Conservation (phyloP, 1,140 invertebrate genomes). For the Drosophila littoralis region DNA sequence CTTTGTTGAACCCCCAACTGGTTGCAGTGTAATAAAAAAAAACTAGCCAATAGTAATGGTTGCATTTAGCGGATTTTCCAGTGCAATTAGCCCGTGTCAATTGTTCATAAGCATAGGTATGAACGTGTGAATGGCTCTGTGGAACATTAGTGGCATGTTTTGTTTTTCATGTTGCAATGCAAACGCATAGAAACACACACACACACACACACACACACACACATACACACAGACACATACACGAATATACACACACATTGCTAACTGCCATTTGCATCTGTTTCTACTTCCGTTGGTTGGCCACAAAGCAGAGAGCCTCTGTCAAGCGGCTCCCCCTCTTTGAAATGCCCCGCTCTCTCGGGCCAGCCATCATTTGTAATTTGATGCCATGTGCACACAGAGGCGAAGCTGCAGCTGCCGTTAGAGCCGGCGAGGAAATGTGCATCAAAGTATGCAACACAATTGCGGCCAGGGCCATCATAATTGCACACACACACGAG, state of each 20-base stretch:
- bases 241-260: constrained; percentile 4
- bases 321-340: constrained; percentile 10
- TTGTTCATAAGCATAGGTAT: constrained; percentile 45
- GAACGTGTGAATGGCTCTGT: constrained; percentile 24
- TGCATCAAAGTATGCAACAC: constrained; percentile 78
- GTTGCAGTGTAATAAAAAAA: constrained; percentile 37
- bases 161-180: constrained; percentile 31
- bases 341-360: constrained; percentile 1
- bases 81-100: constrained; percentile 75
- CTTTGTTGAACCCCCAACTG: constrained; percentile 2
- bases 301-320: constrained; percentile 55
- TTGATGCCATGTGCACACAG: constrained; percentile 53
- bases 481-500: constrained; percentile 52
- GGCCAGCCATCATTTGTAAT: constrained; percentile 73
- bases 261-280: constrained; percentile 78
- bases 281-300: constrained; percentile 75
- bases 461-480: constrained; percentile 74
- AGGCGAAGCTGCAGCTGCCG: constrained; percentile 24
- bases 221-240: constrained; percentile 3
- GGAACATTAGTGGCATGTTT: constrained; percentile 68
- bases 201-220: constrained; percentile 5
- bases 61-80: constrained; percentile 68
- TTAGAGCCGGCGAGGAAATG: constrained; percentile 54
- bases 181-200: constrained; percentile 26
- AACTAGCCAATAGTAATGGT: constrained; percentile 48